Evolutionary conservation across 1,140 invertebrate genomes (phyloP).

Genomic region (Pseudomyrmex pallidus): DNA sequence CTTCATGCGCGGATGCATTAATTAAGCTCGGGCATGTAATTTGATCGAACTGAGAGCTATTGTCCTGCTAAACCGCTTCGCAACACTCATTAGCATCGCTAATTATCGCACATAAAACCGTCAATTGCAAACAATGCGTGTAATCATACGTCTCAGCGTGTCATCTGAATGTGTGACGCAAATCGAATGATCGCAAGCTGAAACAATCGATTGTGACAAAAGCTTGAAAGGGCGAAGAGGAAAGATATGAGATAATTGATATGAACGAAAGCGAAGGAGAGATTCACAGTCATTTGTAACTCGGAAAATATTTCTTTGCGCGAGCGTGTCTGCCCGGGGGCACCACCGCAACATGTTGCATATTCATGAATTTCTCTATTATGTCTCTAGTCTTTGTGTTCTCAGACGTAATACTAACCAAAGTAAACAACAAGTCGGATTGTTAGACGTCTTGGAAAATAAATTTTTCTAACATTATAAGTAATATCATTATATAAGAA

Average conservation of each 20-base stretch:
- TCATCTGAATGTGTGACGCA: slow-evolving; percentile 13
- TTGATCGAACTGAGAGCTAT: slow-evolving; percentile 31
- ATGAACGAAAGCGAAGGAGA: slow-evolving; percentile 15
- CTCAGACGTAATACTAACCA: background rate
- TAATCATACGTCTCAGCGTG: slow-evolving; percentile 60
- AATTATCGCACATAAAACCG: slow-evolving; percentile 68
- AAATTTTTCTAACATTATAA: background rate
- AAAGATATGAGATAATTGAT: slow-evolving; percentile 27
- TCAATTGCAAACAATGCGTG: slow-evolving; percentile 70
- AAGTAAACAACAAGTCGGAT: background rate
- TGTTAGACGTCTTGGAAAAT: background rate
- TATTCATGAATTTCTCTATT: slow-evolving; percentile 51
- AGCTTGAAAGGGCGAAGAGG: slow-evolving; percentile 10
- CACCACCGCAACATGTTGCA: slow-evolving; percentile 10
- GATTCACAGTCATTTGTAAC: slow-evolving; percentile 36
- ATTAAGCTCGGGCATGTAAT: slow-evolving; percentile 30
- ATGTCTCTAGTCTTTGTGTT: slow-evolving; percentile 12
- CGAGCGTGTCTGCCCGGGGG: background rate
- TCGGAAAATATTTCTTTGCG: slow-evolving; percentile 6
- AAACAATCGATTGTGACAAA: slow-evolving; percentile 31
- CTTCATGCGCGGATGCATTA: slow-evolving; percentile 20
- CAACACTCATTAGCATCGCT: slow-evolving; percentile 68
- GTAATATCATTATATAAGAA: background rate
- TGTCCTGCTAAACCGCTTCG: slow-evolving; percentile 21
- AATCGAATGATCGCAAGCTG: slow-evolving; percentile 2